Conservation (phyloP, 1,140 invertebrate species). For the Periplaneta americana region DNA sequence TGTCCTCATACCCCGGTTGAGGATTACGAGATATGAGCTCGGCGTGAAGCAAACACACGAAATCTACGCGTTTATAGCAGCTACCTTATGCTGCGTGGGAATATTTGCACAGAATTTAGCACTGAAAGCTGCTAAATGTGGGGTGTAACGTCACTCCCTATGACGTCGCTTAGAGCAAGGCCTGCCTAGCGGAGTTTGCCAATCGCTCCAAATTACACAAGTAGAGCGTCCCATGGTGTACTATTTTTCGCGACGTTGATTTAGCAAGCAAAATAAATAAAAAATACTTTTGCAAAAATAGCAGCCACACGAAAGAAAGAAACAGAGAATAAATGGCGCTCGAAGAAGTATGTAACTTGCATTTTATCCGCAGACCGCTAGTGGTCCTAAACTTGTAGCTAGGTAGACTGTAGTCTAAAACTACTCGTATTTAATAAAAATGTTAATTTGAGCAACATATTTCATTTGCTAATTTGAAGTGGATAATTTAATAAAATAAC, state of each 20-base stretch:
- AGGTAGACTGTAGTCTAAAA: too few species aligned
- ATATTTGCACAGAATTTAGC: background rate
- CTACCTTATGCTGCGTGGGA: background rate
- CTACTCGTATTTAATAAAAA: too few species aligned
- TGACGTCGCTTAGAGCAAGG: background rate
- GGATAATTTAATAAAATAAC: too few species aligned
- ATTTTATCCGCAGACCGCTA: too few species aligned
- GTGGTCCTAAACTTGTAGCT: too few species aligned
- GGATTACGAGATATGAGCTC: background rate
- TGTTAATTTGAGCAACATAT: too few species aligned
- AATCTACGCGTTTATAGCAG: background rate
- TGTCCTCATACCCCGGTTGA: background rate
- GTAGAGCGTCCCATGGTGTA: background rate
- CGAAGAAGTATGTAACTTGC: too few species aligned
- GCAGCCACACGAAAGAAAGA: background rate
- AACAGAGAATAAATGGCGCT: background rate
- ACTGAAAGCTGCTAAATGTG: background rate
- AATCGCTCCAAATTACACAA: background rate
- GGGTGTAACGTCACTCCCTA: background rate
- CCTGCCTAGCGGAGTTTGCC: background rate
- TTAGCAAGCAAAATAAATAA: background rate
- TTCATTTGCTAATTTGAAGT: too few species aligned
- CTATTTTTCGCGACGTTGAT: background rate
- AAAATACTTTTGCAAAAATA: background rate
- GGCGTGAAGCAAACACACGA: background rate